These are phyloP conservation scores for Odontocolon sp. DNA, from an alignment of 2,888 invertebrate genomes.

Conservation along the genomic window DNA sequence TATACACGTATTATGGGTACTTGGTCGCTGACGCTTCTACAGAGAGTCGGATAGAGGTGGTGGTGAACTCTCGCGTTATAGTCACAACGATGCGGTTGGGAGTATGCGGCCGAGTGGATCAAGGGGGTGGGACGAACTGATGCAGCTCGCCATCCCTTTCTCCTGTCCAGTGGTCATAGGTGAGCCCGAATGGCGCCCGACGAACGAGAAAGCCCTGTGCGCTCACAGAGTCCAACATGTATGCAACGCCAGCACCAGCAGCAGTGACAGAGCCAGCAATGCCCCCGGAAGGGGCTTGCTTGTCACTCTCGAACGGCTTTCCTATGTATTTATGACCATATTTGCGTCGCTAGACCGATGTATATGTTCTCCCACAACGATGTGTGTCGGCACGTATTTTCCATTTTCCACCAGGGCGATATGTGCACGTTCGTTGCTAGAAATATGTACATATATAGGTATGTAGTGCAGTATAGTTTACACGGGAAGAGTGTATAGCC, in stretches of 20 bases:
- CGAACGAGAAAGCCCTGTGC: constrained; percentile 46
- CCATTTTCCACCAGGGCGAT: constrained; percentile 53
- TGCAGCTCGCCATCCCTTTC: constrained; percentile 34
- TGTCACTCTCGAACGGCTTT: constrained; percentile 65
- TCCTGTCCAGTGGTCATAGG: constrained; percentile 66
- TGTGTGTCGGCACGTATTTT: constrained; percentile 53
- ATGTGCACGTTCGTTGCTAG: constrained; percentile 29
- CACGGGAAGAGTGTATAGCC: neutral
- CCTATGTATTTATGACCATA: constrained; percentile 63
- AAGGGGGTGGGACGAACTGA: constrained; percentile 65
- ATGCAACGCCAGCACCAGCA: constrained; percentile 4
- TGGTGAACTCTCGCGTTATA: constrained; percentile 59
- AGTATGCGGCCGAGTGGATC: constrained; percentile 74
- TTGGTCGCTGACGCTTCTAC: constrained; percentile 6
- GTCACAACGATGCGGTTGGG: constrained; percentile 63
- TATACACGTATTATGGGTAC: constrained; percentile 9
- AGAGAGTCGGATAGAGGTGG: constrained; percentile 60
- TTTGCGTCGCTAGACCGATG: constrained; percentile 52
- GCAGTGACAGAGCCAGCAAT: constrained; percentile 44
- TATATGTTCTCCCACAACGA: constrained; percentile 35
- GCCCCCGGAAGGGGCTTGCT: constrained; percentile 58
- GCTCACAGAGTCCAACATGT: constrained; percentile 25
- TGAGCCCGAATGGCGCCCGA: constrained; percentile 68
- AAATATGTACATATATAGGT: neutral
- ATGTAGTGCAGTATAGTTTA: constrained; percentile 9